Evolutionary conservation across 2,888 invertebrate genomes (phyloP), one percentile per base, ranked within the genome.

Genomic region (Aromia moschata): DNA sequence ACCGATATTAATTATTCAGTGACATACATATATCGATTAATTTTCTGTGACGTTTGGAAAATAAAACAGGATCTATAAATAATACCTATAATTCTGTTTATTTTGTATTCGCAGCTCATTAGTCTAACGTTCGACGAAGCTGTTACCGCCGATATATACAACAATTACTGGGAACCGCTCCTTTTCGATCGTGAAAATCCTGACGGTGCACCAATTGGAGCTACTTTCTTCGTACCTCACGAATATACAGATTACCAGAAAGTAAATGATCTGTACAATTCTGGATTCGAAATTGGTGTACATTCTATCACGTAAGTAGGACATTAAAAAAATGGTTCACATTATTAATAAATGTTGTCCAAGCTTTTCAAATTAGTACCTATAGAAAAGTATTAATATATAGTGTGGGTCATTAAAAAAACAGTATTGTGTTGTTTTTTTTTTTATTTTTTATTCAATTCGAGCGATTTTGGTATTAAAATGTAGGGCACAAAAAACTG

Each of bases 151-250:
- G 71, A 81, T 0, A 60, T 80, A 0, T 88, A 87, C 70, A 83
- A 84, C 33, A 77, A 79, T 3, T 85, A 84, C 44, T 88, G 88
- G 73, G 76, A 84, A 9, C 71, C 82, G 0, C 68, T 86, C 0
- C 77, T 89, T 2, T 81, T 79, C 54, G 74, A 77, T n/a, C 79
- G 88, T 0, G 72, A 44, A 2, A 92, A 92, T 78, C 87, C 85
- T 0, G 89, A 92, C 73, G 84, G 84, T 1, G 89, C 88, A 58
- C 83, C 83, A 0, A 84, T 85, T 0, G 83, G 86, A 0, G 84
- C 84, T 31, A 91, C 91, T 0, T 89, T 89, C 78, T 92, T 86
- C 76, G 82, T 91, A 31, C 88, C 85, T 30, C 91, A 92, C 70
- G 87, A 90, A 63, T 91, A 90, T 74, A 89, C 89, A 0, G 86